Conservation (phyloP, 2,797 vertebrate genomes). For the Cuniculus paca region DNA sequence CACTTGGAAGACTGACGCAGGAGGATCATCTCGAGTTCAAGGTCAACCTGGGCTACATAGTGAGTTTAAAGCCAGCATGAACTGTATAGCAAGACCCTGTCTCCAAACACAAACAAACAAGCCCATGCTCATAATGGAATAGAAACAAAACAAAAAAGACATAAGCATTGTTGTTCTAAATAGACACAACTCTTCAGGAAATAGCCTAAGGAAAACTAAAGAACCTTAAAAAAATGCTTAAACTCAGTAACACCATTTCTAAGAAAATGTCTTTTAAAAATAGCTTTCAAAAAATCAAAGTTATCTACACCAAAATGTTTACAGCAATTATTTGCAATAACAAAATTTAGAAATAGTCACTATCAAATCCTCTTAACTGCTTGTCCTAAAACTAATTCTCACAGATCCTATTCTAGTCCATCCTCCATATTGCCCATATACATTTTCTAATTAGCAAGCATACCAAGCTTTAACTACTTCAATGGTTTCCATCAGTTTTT, state of each 20-base stretch:
- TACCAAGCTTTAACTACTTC: constrained; percentile 29
- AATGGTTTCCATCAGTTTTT: neutral
- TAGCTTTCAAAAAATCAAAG: neutral
- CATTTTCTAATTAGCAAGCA: constrained; percentile 54
- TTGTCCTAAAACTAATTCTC: constrained; percentile 54
- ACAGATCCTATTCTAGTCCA: neutral
- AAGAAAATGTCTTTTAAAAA: constrained; percentile 31
- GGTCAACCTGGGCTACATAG: neutral
- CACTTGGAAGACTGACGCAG: neutral
- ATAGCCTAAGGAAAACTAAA: neutral
- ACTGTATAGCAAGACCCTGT: neutral
- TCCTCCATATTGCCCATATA: neutral
- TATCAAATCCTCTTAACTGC: constrained; percentile 12
- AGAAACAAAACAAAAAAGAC: neutral
- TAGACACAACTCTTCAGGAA: constrained; percentile 2
- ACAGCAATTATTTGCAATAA: constrained; percentile 37
- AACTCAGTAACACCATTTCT: constrained; percentile 22
- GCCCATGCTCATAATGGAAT: neutral
- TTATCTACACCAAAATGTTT: constrained; percentile 26
- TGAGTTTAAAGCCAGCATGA: neutral
- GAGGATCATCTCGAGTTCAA: neutral
- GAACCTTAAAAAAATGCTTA: constrained; percentile 46
- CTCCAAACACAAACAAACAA: neutral
- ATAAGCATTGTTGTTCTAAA: neutral
- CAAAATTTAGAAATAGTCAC: neutral